phyloP scores from a whole-genome alignment of 2,888 invertebrate species.

The Ichneumoninae sp. region DNA sequence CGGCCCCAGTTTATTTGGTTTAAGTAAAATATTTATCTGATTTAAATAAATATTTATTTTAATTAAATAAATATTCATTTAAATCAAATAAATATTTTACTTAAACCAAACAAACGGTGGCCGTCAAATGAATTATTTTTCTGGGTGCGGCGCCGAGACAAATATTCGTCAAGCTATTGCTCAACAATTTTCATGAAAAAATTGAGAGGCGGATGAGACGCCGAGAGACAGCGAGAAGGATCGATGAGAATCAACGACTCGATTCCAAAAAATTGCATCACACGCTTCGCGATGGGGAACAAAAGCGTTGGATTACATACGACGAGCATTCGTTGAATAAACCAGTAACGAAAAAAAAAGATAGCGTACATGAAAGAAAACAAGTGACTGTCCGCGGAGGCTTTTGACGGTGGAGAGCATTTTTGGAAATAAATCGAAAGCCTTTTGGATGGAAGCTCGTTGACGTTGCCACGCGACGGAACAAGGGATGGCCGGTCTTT shows the following conservation, averaged over 20 bases:
- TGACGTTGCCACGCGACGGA: conserved; percentile 1
- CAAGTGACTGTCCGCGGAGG: conserved; percentile 23
- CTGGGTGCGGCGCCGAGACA: not conserved
- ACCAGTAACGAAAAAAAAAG: conserved; percentile 5
- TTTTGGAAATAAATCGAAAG: conserved; percentile 43
- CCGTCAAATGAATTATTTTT: no score
- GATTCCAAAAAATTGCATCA: not conserved
- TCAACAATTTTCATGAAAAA: not conserved
- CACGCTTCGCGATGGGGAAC: not conserved
- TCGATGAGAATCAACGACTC: conserved; percentile 1
- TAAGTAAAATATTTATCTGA: no score
- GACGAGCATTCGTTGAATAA: conserved; percentile 28
- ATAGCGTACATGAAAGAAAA: conserved; percentile 31
- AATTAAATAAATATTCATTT: no score
- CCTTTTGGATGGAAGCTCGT: not conserved
- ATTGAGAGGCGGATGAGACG: not conserved
- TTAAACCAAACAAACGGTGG: no score
- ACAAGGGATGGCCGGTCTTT: not conserved
- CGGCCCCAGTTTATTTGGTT: no score
- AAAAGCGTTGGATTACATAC: conserved; percentile 10
- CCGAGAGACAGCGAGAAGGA: not conserved
- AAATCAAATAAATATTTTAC: no score
- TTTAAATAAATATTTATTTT: no score
- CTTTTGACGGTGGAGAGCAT: conserved; percentile 27
- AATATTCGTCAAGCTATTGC: conserved; percentile 25